Evolutionary conservation across 2,113 vertebrate species (phyloP).

Genomic region (Cathartes aura): DNA sequence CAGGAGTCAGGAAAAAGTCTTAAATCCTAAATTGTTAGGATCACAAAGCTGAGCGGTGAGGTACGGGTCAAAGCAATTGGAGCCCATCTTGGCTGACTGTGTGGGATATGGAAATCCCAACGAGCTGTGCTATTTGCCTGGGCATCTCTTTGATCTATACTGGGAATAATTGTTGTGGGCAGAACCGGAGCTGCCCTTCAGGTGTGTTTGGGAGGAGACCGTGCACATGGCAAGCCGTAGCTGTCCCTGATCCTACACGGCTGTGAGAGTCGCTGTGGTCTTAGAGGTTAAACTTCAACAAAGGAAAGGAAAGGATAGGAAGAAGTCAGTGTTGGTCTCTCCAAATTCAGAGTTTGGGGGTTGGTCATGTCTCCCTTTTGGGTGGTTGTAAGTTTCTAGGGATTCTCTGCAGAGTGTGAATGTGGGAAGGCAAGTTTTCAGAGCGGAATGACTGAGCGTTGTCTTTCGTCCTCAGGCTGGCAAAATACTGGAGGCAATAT

Average conservation of each 20-base stretch:
- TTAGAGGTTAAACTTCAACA: not conserved
- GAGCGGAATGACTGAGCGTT: not conserved
- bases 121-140: not conserved
- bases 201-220: not conserved
- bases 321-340: not conserved
- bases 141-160: not conserved
- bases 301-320: not conserved
- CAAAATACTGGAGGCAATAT: not conserved
- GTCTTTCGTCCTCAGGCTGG: not conserved
- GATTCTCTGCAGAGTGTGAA: not conserved
- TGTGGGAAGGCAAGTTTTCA: not conserved
- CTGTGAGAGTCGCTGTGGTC: accelerated
- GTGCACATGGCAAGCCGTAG: accelerated
- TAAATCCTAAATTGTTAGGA: not conserved
- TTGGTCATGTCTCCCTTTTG: not conserved
- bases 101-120: not conserved
- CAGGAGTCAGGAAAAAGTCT: not conserved
- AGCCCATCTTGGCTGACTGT: not conserved
- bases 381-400: not conserved
- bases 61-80: not conserved
- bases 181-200: not conserved
- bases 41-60: not conserved
- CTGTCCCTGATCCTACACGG: accelerated
- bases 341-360: not conserved
- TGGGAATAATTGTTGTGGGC: accelerated